These are phyloP conservation scores for Teinopalpus imperialis DNA, from an alignment of 2,888 invertebrate genomes.

Conservation along the genomic window DNA sequence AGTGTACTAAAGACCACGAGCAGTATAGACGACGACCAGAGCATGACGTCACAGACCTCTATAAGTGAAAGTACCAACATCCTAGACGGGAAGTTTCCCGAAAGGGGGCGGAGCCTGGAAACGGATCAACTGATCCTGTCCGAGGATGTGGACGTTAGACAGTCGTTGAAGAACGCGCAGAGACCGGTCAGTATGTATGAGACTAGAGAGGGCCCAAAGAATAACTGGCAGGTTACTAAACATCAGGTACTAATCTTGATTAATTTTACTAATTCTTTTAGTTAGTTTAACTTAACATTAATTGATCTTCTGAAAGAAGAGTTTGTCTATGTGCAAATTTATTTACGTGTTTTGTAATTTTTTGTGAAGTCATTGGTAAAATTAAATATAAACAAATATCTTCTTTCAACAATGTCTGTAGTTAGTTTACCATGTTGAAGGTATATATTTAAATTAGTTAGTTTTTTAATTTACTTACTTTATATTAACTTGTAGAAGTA, in stretches of 20 bases:
- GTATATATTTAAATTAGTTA: background rate
- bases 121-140: constrained; percentile 60
- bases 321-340: too few relatives aligned
- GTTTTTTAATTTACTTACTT: constrained; percentile 10
- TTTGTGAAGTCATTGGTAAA: too few relatives aligned
- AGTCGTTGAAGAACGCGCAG: constrained; percentile 71
- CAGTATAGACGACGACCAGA: constrained; percentile 70
- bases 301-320: too few relatives aligned
- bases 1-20: constrained; percentile 84
- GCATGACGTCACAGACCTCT: constrained; percentile 63
- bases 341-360: too few relatives aligned
- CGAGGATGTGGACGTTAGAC: constrained; percentile 78
- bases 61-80: constrained; percentile 56
- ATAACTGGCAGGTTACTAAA: constrained; percentile 83
- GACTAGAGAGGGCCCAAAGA: constrained; percentile 86
- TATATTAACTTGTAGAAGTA: constrained; percentile 13
- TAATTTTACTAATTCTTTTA: constrained; percentile 57
- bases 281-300: background rate
- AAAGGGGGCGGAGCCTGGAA: constrained; percentile 69
- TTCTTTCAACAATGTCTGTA: constrained; percentile 1
- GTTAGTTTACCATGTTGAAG: background rate
- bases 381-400: too few relatives aligned
- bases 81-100: constrained; percentile 46
- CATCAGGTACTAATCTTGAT: constrained; percentile 78
- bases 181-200: constrained; percentile 95